phyloP scores from a whole-genome alignment of 1,140 invertebrate species.

The Bombus ignitus region DNA sequence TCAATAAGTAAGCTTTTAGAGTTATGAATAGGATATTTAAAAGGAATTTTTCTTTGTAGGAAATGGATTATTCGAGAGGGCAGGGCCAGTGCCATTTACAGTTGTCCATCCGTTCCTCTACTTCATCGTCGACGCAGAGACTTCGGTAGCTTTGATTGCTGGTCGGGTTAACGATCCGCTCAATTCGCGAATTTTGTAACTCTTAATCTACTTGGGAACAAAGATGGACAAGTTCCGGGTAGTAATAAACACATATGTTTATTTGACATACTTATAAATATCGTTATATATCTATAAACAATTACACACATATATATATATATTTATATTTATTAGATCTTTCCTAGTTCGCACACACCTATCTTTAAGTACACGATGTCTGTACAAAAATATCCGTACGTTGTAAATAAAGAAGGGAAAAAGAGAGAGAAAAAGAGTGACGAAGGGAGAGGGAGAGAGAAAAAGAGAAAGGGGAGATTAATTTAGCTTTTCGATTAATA shows the following conservation, averaged over 20 bases:
- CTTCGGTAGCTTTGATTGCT: conserved; percentile 89
- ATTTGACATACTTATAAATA: conserved; percentile 78
- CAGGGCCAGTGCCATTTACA: conserved; percentile 86
- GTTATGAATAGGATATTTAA: neutral
- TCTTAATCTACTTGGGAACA: neutral
- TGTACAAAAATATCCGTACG: conserved; percentile 71
- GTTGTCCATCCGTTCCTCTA: conserved; percentile 91
- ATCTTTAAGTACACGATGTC: conserved; percentile 61
- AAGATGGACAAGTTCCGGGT: conserved; percentile 7
- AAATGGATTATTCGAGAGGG: conserved; percentile 71
- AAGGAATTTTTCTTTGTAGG: conserved; percentile 45
- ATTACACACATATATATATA: conserved; percentile 59
- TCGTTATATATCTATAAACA: conserved; percentile 71
- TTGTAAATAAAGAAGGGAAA: conserved; percentile 66
- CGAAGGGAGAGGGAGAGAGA: conserved; percentile 15
- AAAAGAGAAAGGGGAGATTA: conserved; percentile 18
- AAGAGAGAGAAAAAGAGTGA: conserved; percentile 27
- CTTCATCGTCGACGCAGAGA: conserved; percentile 90
- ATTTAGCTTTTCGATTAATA: conserved; percentile 37
- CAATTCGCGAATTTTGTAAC: conserved; percentile 88
- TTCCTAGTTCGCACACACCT: conserved; percentile 54
- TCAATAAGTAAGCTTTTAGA: neutral
- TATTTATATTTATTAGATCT: conserved; percentile 62
- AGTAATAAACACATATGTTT: conserved; percentile 74
- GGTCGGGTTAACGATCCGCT: conserved; percentile 91